Evolutionary conservation across 2,888 invertebrate species (phyloP).

Genomic region (Drosophila eohydei): DNA sequence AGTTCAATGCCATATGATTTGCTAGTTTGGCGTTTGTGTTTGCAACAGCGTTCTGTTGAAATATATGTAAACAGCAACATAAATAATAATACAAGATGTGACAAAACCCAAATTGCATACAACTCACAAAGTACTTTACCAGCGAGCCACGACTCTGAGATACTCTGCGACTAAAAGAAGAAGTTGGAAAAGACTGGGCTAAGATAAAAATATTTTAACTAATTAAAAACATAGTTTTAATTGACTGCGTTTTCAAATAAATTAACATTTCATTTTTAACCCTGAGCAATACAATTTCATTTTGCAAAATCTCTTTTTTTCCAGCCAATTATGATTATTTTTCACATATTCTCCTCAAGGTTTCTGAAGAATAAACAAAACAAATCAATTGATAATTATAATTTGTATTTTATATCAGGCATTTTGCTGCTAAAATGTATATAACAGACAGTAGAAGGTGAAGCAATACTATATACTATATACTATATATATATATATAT

Average conservation of each 20-base stretch:
- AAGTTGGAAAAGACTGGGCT: background rate
- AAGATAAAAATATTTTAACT: background rate
- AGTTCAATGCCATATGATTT: slow-evolving; percentile 68
- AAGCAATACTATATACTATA: background rate
- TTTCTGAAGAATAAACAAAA: background rate
- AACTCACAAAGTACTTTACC: background rate
- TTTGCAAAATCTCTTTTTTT: background rate
- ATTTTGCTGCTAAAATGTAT: background rate
- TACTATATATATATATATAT: background rate
- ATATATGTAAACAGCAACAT: slow-evolving; percentile 35
- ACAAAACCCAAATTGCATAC: slow-evolving; percentile 23
- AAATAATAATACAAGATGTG: slow-evolving; percentile 46
- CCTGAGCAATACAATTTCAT: background rate
- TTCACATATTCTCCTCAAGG: background rate
- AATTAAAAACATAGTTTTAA: background rate
- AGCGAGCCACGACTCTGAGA: background rate
- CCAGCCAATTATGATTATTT: background rate
- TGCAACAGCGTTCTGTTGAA: slow-evolving; percentile 31
- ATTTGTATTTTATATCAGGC: background rate
- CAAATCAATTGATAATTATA: background rate
- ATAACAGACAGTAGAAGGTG: background rate
- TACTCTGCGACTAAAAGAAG: background rate
- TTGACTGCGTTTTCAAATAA: background rate
- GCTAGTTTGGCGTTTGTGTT: slow-evolving; percentile 20
- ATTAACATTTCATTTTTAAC: too few relatives aligned